phyloP scores from a whole-genome alignment of 2,797 vertebrate species.

The Sebastes nivosus region DNA sequence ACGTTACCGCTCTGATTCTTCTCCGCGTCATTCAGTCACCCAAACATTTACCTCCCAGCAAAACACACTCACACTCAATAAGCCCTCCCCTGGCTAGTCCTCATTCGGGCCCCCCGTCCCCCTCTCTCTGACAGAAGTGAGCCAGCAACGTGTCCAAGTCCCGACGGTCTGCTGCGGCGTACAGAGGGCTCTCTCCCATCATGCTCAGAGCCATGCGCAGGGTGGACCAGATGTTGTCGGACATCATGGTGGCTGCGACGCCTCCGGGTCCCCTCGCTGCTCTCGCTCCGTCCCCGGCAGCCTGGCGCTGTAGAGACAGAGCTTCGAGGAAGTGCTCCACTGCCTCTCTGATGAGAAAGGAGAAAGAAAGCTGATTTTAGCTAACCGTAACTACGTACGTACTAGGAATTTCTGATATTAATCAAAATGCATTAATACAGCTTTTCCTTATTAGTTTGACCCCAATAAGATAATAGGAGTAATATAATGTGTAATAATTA shows the following conservation, averaged over 20 bases:
- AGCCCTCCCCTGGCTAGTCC: slow-evolving; percentile 35
- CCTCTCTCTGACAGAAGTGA: slow-evolving; percentile 92
- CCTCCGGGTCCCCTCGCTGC: slow-evolving; percentile 87
- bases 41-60: slow-evolving; percentile 68
- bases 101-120: slow-evolving; percentile 84
- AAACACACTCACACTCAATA: slow-evolving; percentile 81
- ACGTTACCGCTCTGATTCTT: slow-evolving; percentile 5
- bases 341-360: slow-evolving; percentile 77
- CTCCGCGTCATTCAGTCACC: slow-evolving; percentile 48
- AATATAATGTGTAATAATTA: not conserved
- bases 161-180: slow-evolving; percentile 89
- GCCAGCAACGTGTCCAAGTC: slow-evolving; percentile 90
- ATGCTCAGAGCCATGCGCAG: slow-evolving; percentile 98
- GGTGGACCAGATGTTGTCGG: slow-evolving; percentile 99
- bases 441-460: not conserved
- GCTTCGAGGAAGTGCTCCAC: slow-evolving; percentile 99
- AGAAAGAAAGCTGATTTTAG: not conserved
- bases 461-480: not conserved
- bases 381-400: not conserved
- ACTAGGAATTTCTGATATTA: not conserved
- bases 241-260: slow-evolving; percentile 90
- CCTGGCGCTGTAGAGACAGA: slow-evolving; percentile 91
- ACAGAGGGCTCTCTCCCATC: slow-evolving; percentile 96
- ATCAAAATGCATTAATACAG: not conserved
- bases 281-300: slow-evolving; percentile 69